Evolutionary conservation across 1,140 invertebrate genomes (phyloP), one percentile per base, ranked within the genome.

Genomic region (Macrotrachela quadricornifera): DNA sequence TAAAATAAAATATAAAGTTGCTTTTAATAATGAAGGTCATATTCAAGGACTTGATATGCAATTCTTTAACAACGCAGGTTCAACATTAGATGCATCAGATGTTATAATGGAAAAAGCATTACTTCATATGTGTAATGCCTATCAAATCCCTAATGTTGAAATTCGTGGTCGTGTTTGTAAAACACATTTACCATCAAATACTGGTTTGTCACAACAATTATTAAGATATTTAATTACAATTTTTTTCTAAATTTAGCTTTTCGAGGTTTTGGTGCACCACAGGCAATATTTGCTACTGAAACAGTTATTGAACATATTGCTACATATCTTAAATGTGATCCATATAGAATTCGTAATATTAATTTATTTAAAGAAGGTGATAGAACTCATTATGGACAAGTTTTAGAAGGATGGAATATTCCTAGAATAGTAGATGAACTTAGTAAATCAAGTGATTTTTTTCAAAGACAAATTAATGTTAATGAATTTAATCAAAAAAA

Each of bases 301-400:
- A 60, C 53, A 10, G 61, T 61, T 11, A 59, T 72, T 13, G 56
- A 57, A 30, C 55, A 68, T 38, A 59, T 70, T 9, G 63, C 68
- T 16, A 37, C 54, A 30, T 57, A 57, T 21, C 57, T 69, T 4
- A 48, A 51, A 14, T 36, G 44, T 11, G 39, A 47, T 54, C 16
- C 38, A 55, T 54, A 53, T 46, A 51, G 80, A 72, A 57, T 82
- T 30, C 70, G 78, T 51, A 67, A 74, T 58, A 62, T 80, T 39
- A 91, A 92, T 70, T 74, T 94, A 51, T 90, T 84, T 62, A 73
- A 77, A 62, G 80, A 84, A 63, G 81, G 80, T 18, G 77, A 83
- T 50, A 57, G 63, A 11, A 90, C 84, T 0, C 81, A 81, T 61
- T 90, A 80, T 61, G 79, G 80, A 57, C 82, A 87, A 71, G 59